Percentiles rank a stretch among this genome's conserved stretches.
These are phyloP conservation scores for Corvus hawaiiensis DNA, from an alignment of 2,113 vertebrate genomes.

Conservation along the genomic window DNA sequence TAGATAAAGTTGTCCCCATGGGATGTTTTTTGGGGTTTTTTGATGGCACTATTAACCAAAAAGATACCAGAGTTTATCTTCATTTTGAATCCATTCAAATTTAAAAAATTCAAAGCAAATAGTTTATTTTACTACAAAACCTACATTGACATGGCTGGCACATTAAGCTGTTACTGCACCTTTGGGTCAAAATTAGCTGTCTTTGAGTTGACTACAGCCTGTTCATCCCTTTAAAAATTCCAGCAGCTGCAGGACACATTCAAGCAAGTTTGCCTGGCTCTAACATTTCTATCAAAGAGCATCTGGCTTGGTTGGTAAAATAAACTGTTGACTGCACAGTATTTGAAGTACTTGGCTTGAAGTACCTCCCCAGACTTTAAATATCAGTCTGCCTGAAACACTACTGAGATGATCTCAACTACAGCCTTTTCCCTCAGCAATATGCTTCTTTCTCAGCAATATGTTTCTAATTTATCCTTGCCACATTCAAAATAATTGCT, in stretches of 20 bases:
- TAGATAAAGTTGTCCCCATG: neutral
- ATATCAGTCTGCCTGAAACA: neutral
- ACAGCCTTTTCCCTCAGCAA: neutral
- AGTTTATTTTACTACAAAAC: neutral
- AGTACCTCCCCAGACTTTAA: neutral
- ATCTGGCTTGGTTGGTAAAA: conserved; percentile 3
- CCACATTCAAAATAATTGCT: neutral
- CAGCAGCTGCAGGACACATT: neutral
- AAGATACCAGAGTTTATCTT: neutral
- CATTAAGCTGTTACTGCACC: neutral
- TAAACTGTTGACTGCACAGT: neutral
- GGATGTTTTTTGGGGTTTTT: neutral
- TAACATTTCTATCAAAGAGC: neutral
- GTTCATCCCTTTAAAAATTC: neutral
- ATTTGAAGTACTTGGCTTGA: conserved; percentile 32
- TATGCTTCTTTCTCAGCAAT: neutral
- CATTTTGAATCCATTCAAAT: neutral
- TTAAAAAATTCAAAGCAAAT: neutral
- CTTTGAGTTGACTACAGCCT: neutral
- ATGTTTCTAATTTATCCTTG: neutral
- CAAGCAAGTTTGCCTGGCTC: neutral
- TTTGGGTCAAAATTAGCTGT: neutral
- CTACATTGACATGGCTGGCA: neutral
- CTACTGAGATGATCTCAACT: neutral
- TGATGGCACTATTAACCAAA: neutral